Evolutionary conservation across 2,888 invertebrate genomes (phyloP).

Genomic region (Microplitis deprimator): DNA sequence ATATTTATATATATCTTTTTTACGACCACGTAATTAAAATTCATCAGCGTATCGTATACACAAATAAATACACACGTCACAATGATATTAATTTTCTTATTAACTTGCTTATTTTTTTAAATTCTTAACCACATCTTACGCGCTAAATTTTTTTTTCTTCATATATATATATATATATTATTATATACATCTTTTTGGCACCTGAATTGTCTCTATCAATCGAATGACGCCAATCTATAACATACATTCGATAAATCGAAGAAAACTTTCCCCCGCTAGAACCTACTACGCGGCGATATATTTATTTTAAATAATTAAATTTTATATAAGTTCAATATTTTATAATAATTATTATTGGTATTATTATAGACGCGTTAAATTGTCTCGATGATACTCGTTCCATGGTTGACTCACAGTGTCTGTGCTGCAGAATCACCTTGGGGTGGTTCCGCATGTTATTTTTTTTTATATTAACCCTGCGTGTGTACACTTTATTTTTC

Average conservation of each 20-base stretch:
- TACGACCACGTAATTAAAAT: conserved; percentile 14
- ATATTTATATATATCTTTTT: conserved; percentile 38
- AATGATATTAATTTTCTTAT: conserved; percentile 19
- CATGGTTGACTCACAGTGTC: conserved; percentile 54
- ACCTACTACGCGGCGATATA: not conserved
- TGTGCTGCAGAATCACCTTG: conserved; percentile 56
- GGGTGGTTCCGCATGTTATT: conserved; percentile 33
- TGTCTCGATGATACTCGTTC: conserved; percentile 48
- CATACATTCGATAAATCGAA: conserved; percentile 48
- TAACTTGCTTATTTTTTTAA: not conserved
- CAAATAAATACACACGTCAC: conserved; percentile 9
- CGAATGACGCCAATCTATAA: conserved; percentile 51
- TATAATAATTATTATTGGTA: conserved; percentile 27
- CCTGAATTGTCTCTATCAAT: conserved; percentile 58
- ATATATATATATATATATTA: conserved; percentile 53
- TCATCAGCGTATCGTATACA: conserved; percentile 15
- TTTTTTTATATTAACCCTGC: not conserved
- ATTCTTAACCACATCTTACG: conserved; percentile 46
- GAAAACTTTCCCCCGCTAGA: conserved; percentile 34
- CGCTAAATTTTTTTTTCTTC: conserved; percentile 56
- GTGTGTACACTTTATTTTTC: too few species aligned
- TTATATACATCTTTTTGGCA: conserved; percentile 71
- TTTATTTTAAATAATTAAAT: not conserved
- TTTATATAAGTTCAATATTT: conserved; percentile 30
- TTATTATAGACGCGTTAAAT: conserved; percentile 41